Conservation (phyloP, 2,888 invertebrate genomes). For the Aquatica leii region DNA sequence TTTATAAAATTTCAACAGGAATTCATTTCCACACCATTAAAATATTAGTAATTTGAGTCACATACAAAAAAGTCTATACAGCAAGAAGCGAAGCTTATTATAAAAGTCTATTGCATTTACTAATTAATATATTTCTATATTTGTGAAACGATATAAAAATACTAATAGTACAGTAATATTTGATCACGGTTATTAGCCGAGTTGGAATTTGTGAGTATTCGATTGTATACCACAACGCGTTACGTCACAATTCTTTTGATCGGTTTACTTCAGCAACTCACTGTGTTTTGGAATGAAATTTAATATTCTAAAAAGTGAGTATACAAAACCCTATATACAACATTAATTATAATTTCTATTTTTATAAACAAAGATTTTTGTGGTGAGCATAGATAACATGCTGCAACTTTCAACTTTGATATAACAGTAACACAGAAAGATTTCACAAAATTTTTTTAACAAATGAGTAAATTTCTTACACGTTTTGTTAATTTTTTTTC, state of each 20-base stretch:
- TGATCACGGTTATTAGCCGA: conserved; percentile 6
- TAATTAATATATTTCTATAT: conserved; percentile 10
- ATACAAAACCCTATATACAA: conserved; percentile 29
- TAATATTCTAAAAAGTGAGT: conserved; percentile 25
- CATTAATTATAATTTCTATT: conserved; percentile 27
- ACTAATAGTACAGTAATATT: conserved; percentile 8
- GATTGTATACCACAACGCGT: conserved; percentile 5
- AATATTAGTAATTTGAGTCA: conserved; percentile 29
- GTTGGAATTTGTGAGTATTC: conserved; percentile 6
- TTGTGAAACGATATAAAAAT: conserved; percentile 12
- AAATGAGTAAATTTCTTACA: conserved; percentile 23
- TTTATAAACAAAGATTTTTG: conserved; percentile 28
- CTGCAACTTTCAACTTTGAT: conserved; percentile 26
- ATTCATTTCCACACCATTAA: conserved; percentile 38
- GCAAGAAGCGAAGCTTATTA: conserved; percentile 33
- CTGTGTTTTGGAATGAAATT: conserved; percentile 32
- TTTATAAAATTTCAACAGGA: conserved; percentile 42
- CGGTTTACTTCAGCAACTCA: conserved; percentile 26
- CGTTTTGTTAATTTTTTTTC: conserved; percentile 21
- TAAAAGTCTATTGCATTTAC: conserved; percentile 19
- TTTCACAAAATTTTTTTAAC: conserved; percentile 13
- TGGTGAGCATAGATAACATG: conserved; percentile 25
- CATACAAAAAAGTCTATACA: conserved; percentile 33
- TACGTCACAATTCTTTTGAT: conserved; percentile 11
- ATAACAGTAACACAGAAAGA: conserved; percentile 24